phyloP scores from a whole-genome alignment of 2,888 invertebrate species.

The Rhyacophila evoluta region DNA sequence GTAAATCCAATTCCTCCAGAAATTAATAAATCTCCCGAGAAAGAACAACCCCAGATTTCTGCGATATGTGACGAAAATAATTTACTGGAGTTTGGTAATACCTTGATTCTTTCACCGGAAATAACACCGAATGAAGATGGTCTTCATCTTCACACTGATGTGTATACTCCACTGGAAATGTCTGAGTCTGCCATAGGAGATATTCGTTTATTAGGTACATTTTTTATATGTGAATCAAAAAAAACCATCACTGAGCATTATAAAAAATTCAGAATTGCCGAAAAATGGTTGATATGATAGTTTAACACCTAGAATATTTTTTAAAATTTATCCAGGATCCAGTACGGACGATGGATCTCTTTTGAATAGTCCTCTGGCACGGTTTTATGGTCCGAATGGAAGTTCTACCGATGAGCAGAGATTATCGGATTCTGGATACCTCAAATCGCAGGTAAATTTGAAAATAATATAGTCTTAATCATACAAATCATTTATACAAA shows the following conservation, averaged over 20 bases:
- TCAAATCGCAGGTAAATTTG: slow-evolving; percentile 46
- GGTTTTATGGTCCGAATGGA: slow-evolving; percentile 37
- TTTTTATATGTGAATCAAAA: too few species aligned
- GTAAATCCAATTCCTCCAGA: neutral
- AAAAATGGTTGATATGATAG: too few species aligned
- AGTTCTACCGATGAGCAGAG: slow-evolving; percentile 35
- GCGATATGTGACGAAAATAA: neutral
- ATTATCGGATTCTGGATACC: slow-evolving; percentile 47
- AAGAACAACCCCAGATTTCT: neutral
- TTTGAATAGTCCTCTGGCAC: slow-evolving; percentile 37
- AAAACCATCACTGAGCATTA: too few species aligned
- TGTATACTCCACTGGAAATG: neutral
- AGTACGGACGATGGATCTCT: slow-evolving; percentile 35
- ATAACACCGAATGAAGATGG: neutral
- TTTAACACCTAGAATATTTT: too few species aligned
- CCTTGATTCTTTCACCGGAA: neutral
- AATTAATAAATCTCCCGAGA: neutral
- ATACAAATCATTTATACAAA: too few species aligned
- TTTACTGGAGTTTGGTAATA: neutral
- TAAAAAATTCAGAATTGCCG: too few species aligned
- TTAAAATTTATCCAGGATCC: too few species aligned
- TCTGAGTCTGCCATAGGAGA: neutral
- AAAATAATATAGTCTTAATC: too few species aligned
- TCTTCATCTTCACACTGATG: neutral
- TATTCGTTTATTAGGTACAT: neutral